Evolutionary conservation across 2,888 invertebrate species (phyloP).

Genomic region (Clunio marinus): DNA sequence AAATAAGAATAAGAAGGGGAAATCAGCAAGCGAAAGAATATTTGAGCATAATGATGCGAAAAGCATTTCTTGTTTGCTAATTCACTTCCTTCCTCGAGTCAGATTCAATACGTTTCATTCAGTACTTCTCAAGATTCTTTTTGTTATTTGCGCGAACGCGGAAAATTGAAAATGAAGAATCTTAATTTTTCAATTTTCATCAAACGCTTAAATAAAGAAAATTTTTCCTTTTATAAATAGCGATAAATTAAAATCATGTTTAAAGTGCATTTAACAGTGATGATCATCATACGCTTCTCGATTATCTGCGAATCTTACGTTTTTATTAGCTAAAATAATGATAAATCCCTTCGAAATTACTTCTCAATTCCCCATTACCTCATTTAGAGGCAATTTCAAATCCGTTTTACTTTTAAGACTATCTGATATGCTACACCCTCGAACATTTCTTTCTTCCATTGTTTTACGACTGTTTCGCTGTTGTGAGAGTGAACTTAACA

Average conservation of each 20-base stretch:
- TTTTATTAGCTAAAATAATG: not conserved
- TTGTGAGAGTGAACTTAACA: not conserved
- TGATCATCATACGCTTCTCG: not conserved
- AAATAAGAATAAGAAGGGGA: conserved; percentile 2
- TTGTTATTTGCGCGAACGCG: no score
- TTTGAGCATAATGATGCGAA: conserved; percentile 38
- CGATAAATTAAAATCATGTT: conserved; percentile 11
- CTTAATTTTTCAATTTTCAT: not conserved
- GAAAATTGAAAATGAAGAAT: not conserved
- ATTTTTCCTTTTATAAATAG: not conserved
- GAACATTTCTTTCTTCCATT: not conserved
- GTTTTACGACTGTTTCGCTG: conserved; percentile 10
- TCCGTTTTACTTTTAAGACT: not conserved
- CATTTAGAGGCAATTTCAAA: conserved; percentile 4
- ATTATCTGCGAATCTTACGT: not conserved
- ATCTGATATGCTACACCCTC: not conserved
- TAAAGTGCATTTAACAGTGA: not conserved
- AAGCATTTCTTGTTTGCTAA: conserved; percentile 39
- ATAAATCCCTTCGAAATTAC: conserved; percentile 3
- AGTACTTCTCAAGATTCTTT: not conserved
- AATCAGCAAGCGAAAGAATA: conserved; percentile 2
- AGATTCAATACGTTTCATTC: conserved; percentile 7
- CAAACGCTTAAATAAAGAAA: not conserved
- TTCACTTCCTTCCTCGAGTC: conserved; percentile 36
- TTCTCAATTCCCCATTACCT: conserved; percentile 9